Percentiles rank a stretch among this genome's conserved stretches.
Conservation (phyloP, 2,113 vertebrate species). For the Romanogobio albipinnatus region DNA sequence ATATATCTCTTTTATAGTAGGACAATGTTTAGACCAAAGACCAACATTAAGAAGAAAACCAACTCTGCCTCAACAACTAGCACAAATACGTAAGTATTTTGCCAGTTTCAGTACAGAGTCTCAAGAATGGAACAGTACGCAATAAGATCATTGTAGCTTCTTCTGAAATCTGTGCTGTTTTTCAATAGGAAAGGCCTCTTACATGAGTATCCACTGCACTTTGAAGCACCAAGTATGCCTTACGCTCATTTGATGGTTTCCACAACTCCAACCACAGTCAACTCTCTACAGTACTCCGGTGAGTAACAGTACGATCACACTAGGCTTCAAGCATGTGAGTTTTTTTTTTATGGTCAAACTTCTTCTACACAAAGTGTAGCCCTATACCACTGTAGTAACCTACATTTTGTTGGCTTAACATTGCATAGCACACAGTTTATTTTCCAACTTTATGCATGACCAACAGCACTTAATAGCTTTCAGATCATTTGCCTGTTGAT, state of each 20-base stretch:
- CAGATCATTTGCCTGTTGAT: conserved; percentile 14
- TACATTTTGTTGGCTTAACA: conserved; percentile 5
- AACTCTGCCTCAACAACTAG: conserved; percentile 51
- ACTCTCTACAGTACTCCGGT: conserved; percentile 84
- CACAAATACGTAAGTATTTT: conserved; percentile 69
- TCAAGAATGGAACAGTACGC: background rate
- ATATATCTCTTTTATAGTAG: conserved; percentile 67
- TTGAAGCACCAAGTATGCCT: conserved; percentile 66
- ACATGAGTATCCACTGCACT: conserved; percentile 75
- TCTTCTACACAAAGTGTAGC: background rate
- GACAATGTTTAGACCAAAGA: conserved; percentile 81
- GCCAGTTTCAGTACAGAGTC: background rate
- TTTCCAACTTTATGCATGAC: background rate
- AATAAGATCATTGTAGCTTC: background rate
- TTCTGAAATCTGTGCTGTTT: conserved; percentile 1
- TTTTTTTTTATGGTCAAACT: background rate
- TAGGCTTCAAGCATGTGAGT: background rate
- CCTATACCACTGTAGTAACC: background rate
- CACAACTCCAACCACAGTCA: conserved; percentile 66
- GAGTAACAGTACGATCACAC: background rate
- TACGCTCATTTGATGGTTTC: conserved; percentile 62
- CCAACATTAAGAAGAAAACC: conserved; percentile 69
- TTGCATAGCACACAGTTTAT: background rate
- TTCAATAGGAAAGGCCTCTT: conserved; percentile 67
- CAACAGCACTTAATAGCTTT: conserved; percentile 9